Evolutionary conservation across 2,113 vertebrate genomes (phyloP).

Genomic region (Lophochroa leadbeateri): DNA sequence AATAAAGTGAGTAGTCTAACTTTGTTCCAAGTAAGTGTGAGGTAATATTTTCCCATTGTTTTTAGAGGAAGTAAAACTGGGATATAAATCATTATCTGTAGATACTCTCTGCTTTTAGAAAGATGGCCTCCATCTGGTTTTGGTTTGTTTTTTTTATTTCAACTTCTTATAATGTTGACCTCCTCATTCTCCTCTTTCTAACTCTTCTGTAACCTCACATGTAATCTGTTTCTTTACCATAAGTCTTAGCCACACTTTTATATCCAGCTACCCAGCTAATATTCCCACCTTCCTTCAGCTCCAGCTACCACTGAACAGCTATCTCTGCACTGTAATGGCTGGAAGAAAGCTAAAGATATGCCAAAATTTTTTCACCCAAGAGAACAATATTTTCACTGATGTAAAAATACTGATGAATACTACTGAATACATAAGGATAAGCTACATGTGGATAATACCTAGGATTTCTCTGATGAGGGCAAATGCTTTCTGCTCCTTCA

Average conservation of each 20-base stretch:
- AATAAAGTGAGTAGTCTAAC: background rate
- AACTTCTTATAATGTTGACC: background rate
- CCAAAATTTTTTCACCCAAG: background rate
- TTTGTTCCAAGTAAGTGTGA: background rate
- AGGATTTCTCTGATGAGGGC: constrained; percentile 89
- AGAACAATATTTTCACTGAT: background rate
- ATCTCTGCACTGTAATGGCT: background rate
- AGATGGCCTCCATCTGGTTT: background rate
- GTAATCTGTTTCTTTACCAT: background rate
- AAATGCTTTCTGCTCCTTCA: constrained; percentile 91
- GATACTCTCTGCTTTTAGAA: background rate
- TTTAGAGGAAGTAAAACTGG: background rate
- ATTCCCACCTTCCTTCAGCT: background rate
- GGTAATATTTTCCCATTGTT: background rate
- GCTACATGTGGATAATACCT: constrained; percentile 65
- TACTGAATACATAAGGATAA: background rate
- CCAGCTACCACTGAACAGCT: background rate
- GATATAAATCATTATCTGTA: background rate
- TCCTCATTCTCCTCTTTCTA: background rate
- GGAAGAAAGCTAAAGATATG: background rate
- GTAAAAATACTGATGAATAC: background rate
- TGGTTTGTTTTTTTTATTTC: background rate
- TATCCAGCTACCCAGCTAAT: background rate
- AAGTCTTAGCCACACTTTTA: background rate
- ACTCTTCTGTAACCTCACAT: background rate